Percentiles rank a stretch among this genome's conserved stretches.
Evolutionary conservation across 1,140 invertebrate genomes (phyloP).

Genomic region (Ptiloglossa arizonensis): DNA sequence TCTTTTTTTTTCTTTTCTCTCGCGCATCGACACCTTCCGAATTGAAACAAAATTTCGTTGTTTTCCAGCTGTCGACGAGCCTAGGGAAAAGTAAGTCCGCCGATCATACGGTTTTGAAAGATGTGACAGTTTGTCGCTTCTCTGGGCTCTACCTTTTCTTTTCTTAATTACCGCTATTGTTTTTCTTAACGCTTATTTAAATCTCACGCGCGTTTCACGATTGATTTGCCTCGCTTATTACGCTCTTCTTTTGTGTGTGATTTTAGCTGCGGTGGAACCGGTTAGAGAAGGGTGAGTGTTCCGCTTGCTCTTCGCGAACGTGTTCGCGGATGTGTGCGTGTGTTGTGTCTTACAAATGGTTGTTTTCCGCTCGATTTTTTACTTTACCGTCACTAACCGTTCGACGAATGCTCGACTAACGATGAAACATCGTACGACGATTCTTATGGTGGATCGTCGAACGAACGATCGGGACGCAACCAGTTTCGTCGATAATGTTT

Average conservation of each 20-base stretch:
- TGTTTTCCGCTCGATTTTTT: not conserved
- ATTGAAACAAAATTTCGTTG: constrained; percentile 21
- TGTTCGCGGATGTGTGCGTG: not conserved
- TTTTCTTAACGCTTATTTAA: constrained; percentile 14
- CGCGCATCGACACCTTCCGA: too few relatives aligned
- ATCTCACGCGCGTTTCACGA: constrained; percentile 5
- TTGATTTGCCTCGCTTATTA: constrained; percentile 51
- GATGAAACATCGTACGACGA: too few relatives aligned
- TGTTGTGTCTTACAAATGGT: too few relatives aligned
- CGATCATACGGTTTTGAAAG: constrained; percentile 54
- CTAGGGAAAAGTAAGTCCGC: constrained; percentile 90
- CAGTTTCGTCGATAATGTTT: constrained; percentile 47
- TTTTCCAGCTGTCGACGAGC: constrained; percentile 91
- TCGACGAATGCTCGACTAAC: too few relatives aligned
- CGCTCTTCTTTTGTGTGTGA: constrained; percentile 69
- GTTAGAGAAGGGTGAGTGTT: constrained; percentile 76
- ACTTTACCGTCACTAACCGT: not conserved
- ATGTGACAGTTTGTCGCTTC: constrained; percentile 70
- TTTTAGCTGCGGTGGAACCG: constrained; percentile 78
- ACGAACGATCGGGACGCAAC: not conserved
- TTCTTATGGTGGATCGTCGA: too few relatives aligned
- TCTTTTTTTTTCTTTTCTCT: too few relatives aligned
- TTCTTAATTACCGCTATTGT: constrained; percentile 16
- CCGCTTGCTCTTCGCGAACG: constrained; percentile 39
- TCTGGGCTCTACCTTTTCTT: constrained; percentile 64